These are phyloP conservation scores for Oryctolagus cuniculus DNA, from an alignment of 2,113 vertebrate species.

Conservation along the genomic window mOryCun1.1 NC_091440.1:75095001-75095500, in stretches of 20 bases:
- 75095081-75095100: conserved; percentile 64
- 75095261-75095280: neutral
- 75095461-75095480: neutral
- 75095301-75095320: too few relatives aligned
- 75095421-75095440: neutral
- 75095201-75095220: neutral
- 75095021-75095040: conserved; percentile 66
- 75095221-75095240: neutral
- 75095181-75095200: neutral
- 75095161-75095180: fast-evolving
- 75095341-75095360: too few relatives aligned
- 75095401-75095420: neutral
- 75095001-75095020: conserved; percentile 75
- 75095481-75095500: conserved; percentile 32
- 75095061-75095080: conserved; percentile 79
- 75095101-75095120: conserved; percentile 68
- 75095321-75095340: too few relatives aligned
- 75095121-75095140: neutral
- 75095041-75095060: conserved; percentile 80
- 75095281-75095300: neutral
- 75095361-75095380: neutral
- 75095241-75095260: neutral
- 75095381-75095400: neutral
- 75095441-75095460: neutral
- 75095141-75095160: neutral